Evolutionary conservation across 1,140 invertebrate species (phyloP).

Genomic region (Heliconius melpomene): DNA sequence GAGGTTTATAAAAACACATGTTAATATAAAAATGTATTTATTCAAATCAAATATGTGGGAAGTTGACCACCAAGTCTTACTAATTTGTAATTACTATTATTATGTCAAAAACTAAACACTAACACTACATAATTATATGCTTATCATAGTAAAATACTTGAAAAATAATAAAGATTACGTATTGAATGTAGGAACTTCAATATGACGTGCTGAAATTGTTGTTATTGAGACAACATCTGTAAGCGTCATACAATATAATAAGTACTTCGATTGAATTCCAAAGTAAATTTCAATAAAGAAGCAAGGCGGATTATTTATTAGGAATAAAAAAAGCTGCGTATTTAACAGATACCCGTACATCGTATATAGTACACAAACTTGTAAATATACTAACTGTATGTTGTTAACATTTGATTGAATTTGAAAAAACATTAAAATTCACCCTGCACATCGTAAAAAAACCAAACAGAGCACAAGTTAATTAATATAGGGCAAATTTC

Average conservation of each 20-base stretch:
- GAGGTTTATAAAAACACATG: neutral
- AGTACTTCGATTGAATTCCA: constrained; percentile 38
- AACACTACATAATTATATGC: constrained; percentile 21
- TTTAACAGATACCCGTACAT: neutral
- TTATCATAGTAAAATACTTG: constrained; percentile 28
- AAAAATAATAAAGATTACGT: constrained; percentile 33
- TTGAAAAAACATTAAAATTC: neutral
- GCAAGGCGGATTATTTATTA: constrained; percentile 24
- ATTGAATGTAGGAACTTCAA: constrained; percentile 51
- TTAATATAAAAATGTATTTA: constrained; percentile 21
- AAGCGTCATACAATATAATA: constrained; percentile 38
- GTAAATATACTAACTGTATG: neutral
- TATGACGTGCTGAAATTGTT: constrained; percentile 37
- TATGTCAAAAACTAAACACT: constrained; percentile 35
- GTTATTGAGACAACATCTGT: constrained; percentile 5
- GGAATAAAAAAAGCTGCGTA: constrained; percentile 15
- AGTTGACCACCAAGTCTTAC: constrained; percentile 15
- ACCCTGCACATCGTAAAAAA: neutral
- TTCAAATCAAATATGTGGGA: constrained; percentile 23
- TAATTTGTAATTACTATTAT: constrained; percentile 28
- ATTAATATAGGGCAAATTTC: neutral
- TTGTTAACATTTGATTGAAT: neutral
- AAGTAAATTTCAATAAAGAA: constrained; percentile 17
- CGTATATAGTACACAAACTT: neutral
- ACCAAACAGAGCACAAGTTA: neutral